Evolutionary conservation across 2,113 vertebrate species (phyloP).

Genomic region (Gymnocephalus cernua): DNA sequence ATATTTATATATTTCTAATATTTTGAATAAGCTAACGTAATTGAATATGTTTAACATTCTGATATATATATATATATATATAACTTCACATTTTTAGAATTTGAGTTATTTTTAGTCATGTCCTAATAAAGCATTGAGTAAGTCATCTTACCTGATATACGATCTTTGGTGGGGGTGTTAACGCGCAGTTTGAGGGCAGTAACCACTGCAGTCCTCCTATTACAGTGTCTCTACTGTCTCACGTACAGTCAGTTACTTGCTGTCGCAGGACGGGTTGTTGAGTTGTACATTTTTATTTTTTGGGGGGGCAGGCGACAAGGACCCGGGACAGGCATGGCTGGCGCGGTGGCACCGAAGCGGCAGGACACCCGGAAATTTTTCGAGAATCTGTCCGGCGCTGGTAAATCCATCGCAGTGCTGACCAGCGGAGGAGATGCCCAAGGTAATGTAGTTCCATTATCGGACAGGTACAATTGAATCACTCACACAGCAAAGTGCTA

Average conservation of each 20-base stretch:
- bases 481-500: no score
- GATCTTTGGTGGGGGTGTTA: conserved; percentile 39
- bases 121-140: not conserved
- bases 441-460: conserved; percentile 83
- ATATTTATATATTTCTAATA: no score
- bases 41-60: no score
- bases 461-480: conserved; percentile 11
- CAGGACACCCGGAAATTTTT: conserved; percentile 87
- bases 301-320: not conserved
- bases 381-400: conserved; percentile 91
- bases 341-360: conserved; percentile 62
- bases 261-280: not conserved
- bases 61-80: no score
- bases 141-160: fast-evolving
- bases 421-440: conserved; percentile 98
- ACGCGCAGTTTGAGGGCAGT: conserved; percentile 27
- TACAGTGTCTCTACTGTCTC: not conserved
- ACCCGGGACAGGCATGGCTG: conserved; percentile 48
- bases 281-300: fast-evolving
- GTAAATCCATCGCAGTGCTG: conserved; percentile 92
- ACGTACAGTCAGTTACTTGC: not conserved
- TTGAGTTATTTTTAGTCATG: no score
- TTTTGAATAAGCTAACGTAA: no score
- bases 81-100: no score
- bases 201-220: conserved; percentile 58